phyloP scores from a whole-genome alignment of 2,888 invertebrate species.

The Chouioia cunea region DNA sequence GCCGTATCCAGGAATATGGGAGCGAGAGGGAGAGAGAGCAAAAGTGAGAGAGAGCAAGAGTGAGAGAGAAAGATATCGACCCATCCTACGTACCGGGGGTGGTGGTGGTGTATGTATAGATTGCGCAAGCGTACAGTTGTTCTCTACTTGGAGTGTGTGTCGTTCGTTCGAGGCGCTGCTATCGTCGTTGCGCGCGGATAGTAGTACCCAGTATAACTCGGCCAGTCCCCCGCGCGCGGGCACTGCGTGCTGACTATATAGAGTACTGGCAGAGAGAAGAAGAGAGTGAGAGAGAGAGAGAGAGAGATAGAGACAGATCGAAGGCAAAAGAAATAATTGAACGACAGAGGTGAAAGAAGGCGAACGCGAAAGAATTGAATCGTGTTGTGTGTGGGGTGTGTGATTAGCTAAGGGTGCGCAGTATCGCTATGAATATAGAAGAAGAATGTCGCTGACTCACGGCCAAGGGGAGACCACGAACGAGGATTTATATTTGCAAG shows the following conservation, averaged over 20 bases:
- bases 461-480: conserved; percentile 61
- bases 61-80: too few relatives aligned
- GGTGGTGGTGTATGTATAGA: conserved; percentile 49
- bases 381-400: conserved; percentile 24
- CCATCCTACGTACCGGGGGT: too few relatives aligned
- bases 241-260: conserved; percentile 58
- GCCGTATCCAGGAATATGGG: not conserved
- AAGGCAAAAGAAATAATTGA: not conserved
- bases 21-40: not conserved
- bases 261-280: too few relatives aligned
- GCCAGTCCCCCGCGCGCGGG: conserved; percentile 67
- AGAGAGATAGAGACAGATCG: conserved; percentile 18
- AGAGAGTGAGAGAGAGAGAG: not conserved
- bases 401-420: conserved; percentile 30
- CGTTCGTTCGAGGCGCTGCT: conserved; percentile 55
- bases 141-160: conserved; percentile 24
- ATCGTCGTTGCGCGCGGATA: conserved; percentile 66
- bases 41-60: not conserved
- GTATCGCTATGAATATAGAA: conserved; percentile 7
- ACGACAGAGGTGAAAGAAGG: conserved; percentile 1
- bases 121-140: conserved; percentile 36
- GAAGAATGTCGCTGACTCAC: conserved; percentile 53
- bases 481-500: conserved; percentile 66
- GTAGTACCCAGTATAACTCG: conserved; percentile 58
- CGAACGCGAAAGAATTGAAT: not conserved